Evolutionary conservation across 2,888 invertebrate genomes (phyloP), one percentile per base, ranked within the genome.

Genomic region (Drosophila affinis): DNA sequence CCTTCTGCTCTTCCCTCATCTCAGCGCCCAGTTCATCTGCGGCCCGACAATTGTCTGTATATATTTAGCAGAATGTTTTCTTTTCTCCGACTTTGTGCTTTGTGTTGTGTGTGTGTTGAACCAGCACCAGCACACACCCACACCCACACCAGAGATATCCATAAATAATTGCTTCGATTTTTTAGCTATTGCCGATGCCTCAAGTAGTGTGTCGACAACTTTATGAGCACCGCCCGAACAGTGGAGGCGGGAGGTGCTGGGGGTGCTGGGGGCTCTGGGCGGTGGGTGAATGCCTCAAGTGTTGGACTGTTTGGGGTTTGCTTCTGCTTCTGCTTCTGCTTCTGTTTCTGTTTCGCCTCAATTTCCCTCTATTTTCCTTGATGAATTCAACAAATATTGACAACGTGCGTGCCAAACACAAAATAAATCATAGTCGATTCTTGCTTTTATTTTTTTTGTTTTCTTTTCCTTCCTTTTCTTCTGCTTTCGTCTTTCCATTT

Each of bases 341-440:
- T 18, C 18, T 27, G 69, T 45, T 34, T 63, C 75, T 80, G 71
- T 48, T 69, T 69, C 56, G 59, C 71, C 44, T 82, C 74, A 63
- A 51, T 65, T 72, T 62, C 63, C 62, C 65, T 82, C 72, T 71
- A 51, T 69, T 69, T 62, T 65, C 59, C 65, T 72, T 85, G 81
- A 87, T 83, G 81, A 78, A 86, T 86, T 86, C 78, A 75, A 79
- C 78, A 87, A 85, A 86, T 87, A 87, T 86, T 86, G 86, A 86
- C 85, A 86, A 79, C 78, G 83, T 81, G 79, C 79, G 83, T 84
- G 76, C 81, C 75, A 85, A 85, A 87, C 78, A 76, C 75, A 76
- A 85, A 85, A 85, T 85, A 85, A 85, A 85, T 85, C 86, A 85
- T 78, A 75, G 81, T 54, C 78, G 72, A 68, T 72, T 72, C 65